Percentiles rank a stretch among this genome's conserved stretches.
Conservation (phyloP, 2,113 vertebrate species). For the Cairina moschata region DNA sequence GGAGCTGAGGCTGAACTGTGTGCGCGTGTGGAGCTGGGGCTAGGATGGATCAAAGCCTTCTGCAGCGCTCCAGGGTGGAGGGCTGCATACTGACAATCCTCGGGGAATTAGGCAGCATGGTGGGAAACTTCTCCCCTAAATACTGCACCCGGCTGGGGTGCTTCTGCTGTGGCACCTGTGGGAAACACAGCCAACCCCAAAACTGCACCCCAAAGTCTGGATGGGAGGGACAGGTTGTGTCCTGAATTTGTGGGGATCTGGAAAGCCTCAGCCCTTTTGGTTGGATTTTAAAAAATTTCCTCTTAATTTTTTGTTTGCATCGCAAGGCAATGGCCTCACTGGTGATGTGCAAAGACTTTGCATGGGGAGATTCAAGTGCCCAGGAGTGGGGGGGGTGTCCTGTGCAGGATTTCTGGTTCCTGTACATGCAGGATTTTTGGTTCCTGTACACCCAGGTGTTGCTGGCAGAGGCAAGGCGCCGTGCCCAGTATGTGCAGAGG, state of each 20-base stretch:
- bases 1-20: accelerated
- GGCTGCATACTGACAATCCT: neutral
- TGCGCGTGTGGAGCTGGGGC: accelerated
- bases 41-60: neutral
- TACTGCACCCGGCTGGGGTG: neutral
- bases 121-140: neutral
- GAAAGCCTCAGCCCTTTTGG: neutral
- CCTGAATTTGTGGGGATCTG: accelerated
- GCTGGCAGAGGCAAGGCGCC: neutral
- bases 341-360: accelerated
- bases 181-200: neutral
- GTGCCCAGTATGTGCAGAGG: neutral
- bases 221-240: neutral
- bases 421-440: neutral
- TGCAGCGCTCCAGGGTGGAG: accelerated
- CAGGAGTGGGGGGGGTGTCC: neutral
- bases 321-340: neutral
- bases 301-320: accelerated
- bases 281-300: neutral
- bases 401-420: neutral
- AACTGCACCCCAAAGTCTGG: neutral
- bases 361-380: accelerated
- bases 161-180: accelerated
- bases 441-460: accelerated
- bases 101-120: neutral